Conservation (phyloP, 2,113 vertebrate genomes). For the Brachirus orientalis region DNA sequence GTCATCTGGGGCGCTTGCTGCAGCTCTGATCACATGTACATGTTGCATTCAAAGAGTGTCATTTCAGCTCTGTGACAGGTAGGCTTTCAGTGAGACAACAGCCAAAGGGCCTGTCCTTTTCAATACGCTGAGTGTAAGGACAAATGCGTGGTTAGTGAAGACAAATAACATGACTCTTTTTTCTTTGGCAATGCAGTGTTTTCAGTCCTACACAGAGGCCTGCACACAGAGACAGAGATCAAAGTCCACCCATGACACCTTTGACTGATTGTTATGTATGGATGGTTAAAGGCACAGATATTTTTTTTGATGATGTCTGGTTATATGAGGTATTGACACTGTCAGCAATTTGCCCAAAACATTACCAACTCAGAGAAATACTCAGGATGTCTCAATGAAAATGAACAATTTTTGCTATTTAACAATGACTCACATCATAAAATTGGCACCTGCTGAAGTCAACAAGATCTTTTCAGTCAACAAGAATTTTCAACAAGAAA, state of each 20-base stretch:
- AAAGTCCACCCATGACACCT: not conserved
- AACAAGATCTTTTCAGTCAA: no score
- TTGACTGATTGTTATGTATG: not conserved
- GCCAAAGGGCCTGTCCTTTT: conserved; percentile 72
- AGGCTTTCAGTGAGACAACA: conserved; percentile 72
- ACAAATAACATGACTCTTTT: conserved; percentile 62
- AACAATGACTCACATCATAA: no score
- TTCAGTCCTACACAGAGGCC: not conserved
- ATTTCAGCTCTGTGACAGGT: conserved; percentile 72
- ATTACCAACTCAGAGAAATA: no score
- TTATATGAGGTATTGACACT: no score
- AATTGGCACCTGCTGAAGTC: no score
- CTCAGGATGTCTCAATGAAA: no score
- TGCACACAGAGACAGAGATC: conserved; percentile 15
- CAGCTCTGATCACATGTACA: conserved; percentile 67
- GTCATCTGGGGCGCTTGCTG: conserved; percentile 58
- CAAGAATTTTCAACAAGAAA: no score
- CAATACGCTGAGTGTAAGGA: conserved; percentile 47
- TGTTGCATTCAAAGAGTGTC: conserved; percentile 68
- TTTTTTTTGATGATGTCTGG: no score
- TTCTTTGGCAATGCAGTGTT: conserved; percentile 8
- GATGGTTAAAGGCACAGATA: no score
- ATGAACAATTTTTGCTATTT: no score
- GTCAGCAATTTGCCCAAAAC: no score
- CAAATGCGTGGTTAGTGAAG: conserved; percentile 24